phyloP scores from a whole-genome alignment of 1,140 invertebrate species.

The Ptiloglossa arizonensis region DNA sequence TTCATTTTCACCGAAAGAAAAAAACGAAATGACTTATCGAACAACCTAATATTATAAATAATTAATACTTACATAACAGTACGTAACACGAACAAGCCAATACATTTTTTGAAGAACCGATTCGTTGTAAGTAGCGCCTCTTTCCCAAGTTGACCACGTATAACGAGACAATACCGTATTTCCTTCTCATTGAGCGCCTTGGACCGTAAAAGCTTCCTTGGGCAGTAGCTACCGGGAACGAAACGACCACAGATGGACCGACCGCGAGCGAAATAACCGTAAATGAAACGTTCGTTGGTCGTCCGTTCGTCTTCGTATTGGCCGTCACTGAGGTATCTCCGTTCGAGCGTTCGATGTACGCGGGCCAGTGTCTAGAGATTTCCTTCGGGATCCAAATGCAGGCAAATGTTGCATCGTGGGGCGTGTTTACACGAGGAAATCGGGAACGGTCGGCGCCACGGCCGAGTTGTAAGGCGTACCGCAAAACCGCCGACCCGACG shows the following conservation, averaged over 20 bases:
- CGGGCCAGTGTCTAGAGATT: constrained; percentile 11
- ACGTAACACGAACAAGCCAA: too few relatives aligned
- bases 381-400: constrained; percentile 42
- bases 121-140: too few relatives aligned
- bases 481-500: constrained; percentile 59
- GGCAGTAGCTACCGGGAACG: not conserved
- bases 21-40: too few relatives aligned
- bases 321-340: not conserved
- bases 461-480: constrained; percentile 56
- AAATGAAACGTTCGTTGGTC: constrained; percentile 25
- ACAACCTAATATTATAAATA: too few relatives aligned
- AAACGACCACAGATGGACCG: not conserved
- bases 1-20: too few relatives aligned
- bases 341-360: not conserved
- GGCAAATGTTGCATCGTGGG: constrained; percentile 35
- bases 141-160: too few relatives aligned
- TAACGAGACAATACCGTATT: too few relatives aligned
- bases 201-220: not conserved
- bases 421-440: constrained; percentile 65
- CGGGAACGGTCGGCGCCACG: constrained; percentile 42
- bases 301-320: constrained; percentile 9
- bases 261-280: not conserved
- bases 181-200: too few relatives aligned
- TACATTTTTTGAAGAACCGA: too few relatives aligned
- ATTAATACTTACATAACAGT: too few relatives aligned